Evolutionary conservation across 2,113 vertebrate genomes (phyloP), one percentile per base, ranked within the genome.

Genomic region (Hassar affinis): DNA sequence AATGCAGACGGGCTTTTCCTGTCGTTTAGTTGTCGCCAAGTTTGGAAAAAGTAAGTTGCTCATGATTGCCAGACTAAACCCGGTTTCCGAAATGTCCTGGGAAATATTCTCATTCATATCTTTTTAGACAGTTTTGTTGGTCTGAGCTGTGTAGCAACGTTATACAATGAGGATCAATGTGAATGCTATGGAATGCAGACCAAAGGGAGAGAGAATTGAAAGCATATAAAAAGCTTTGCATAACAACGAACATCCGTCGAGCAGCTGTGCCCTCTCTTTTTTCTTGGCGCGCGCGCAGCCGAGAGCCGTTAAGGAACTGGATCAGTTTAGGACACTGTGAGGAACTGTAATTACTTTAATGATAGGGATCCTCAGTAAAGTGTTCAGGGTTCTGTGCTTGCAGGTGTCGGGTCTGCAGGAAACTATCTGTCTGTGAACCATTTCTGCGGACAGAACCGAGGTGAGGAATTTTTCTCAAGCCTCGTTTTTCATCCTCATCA

Each of bases 381-480:
- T 35, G 49, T 76, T 57, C 75, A 38, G 33, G 6, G 9, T 56
- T 57, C 9, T 76, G 30, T 56, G 27, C 69, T 69, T 75, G 72
- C 52, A 69, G 62, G 30, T 62, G 52, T 14, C 72, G 81, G 81
- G 27, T 84, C 20, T 84, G 51, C 7, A 25, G n/a, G 27, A 47
- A 57, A 79, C 30, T 33, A 59, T 25, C 49, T 66, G 22, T 78
- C 27, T 27, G 59, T 69, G 80, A 85, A 88, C 87, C 83, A 33
- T 54, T 85, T 84, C 74, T 89, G 84, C 89, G 87, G 85, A 87
- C 80, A 86, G 86, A 89, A 85, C 45, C 88, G 64, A 84, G 87
- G 87, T 89, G 90, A 90, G 88, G 90, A 93, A 92, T 86, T 88
- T 75, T 80, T 17, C 82, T 52, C 52, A 56, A 84, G 87, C 79